Conservation (phyloP, 2,113 vertebrate species). For the Cottus gobio region DNA sequence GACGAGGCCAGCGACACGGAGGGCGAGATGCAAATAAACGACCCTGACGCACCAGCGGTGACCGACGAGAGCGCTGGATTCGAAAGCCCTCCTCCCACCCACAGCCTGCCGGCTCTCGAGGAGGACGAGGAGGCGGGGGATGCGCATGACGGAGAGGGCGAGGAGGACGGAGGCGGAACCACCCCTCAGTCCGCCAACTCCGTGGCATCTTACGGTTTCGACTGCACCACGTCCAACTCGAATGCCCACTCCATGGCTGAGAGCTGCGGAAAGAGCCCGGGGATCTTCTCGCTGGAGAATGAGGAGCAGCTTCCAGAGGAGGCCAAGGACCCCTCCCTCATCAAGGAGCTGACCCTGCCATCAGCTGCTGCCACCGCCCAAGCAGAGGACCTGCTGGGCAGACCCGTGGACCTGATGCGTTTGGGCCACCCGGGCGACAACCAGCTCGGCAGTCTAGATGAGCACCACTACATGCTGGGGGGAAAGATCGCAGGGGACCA, state of each 20-base stretch:
- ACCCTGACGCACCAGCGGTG: slow-evolving; percentile 64
- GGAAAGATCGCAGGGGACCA: slow-evolving; percentile 66
- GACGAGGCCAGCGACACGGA: slow-evolving; percentile 85
- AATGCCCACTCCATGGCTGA: slow-evolving; percentile 86
- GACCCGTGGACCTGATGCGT: slow-evolving; percentile 82
- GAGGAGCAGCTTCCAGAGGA: slow-evolving; percentile 85
- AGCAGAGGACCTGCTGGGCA: slow-evolving; percentile 69
- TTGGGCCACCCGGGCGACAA: slow-evolving; percentile 62
- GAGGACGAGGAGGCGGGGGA: slow-evolving; percentile 79
- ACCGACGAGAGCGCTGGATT: slow-evolving; percentile 69
- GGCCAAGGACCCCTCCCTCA: slow-evolving; percentile 83
- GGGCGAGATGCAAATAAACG: slow-evolving; percentile 83
- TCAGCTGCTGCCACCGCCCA: slow-evolving; percentile 65
- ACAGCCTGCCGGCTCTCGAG: slow-evolving; percentile 68
- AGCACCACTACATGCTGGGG: slow-evolving; percentile 79
- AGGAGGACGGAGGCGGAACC: slow-evolving; percentile 79
- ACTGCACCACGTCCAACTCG: slow-evolving; percentile 85
- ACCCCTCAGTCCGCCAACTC: slow-evolving; percentile 87
- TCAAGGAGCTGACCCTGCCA: slow-evolving; percentile 83
- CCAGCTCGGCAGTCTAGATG: slow-evolving; percentile 53
- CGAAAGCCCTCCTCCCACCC: slow-evolving; percentile 69
- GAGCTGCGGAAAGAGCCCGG: slow-evolving; percentile 86
- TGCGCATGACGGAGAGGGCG: slow-evolving; percentile 57
- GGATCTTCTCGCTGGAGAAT: slow-evolving; percentile 87
- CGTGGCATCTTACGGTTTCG: slow-evolving; percentile 85